Base-by-base conservation (phyloP, 2,113 vertebrate genomes). In the Hyla sarda region DNA sequence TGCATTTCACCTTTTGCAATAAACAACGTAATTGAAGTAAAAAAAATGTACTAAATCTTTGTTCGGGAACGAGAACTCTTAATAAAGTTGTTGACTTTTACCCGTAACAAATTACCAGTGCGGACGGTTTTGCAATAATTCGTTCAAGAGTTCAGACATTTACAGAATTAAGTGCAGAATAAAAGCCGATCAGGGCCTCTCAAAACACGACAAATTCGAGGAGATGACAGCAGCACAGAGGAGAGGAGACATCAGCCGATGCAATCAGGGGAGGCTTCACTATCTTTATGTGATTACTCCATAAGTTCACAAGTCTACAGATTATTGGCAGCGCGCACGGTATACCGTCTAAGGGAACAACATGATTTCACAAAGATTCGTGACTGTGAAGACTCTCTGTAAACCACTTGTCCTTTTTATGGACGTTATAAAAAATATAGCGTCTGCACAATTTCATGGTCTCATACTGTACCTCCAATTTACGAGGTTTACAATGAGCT, bases 151-250 rank as follows among this genome's bases (percentile, higher is more conserved):
- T 52, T 71, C 45, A 65, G 30, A 28, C 81, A 82, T 52, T 71
- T 69, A 71, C 81, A 2, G 69, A 71, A 71, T 82, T 21, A 82
- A 82, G 23, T 48, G 19, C 81, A 28, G 56, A 82, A 71, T 82
- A 82, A 82, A 82, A 71, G n/a, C 62, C 81, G 30, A 48, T 82
- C 17, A 45, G 48, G 81, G 47, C 60, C 81, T 50, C 62, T 71
- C 81, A 32, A 50, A 82, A 82, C 28, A 71, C 45, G 52, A 82
- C 79, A 67, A 65, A 82, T 82, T 67, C 67, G 16, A 25, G 34
- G 34, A 67, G 34, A 82, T 48, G 79, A 82, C 81, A 82, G 65
- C 30, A 13, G 81, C 25, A 77, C 74, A 82, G 58, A 79, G 52
- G 52, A 81, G 58, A 37, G 25, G 37, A 48, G 56, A 82, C 34